phyloP scores from a whole-genome alignment of 2,888 invertebrate genomes.

The Metacarcinus magister region DNA sequence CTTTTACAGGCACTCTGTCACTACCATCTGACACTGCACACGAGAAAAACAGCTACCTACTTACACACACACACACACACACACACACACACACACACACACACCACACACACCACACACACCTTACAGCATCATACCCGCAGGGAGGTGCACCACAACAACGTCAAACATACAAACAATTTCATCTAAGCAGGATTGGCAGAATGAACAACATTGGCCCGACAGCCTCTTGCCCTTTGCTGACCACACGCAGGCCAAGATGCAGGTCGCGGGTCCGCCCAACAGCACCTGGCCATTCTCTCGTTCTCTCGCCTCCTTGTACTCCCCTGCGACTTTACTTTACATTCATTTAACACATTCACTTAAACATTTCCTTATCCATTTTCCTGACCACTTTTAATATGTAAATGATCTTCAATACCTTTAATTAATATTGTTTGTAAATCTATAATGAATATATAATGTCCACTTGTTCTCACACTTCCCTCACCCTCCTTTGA shows the following conservation, averaged over 20 bases:
- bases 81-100: conserved; percentile 31
- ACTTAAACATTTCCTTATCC: neutral
- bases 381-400: neutral
- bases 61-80: neutral
- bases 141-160: neutral
- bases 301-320: neutral
- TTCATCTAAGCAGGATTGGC: neutral
- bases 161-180: neutral
- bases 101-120: conserved; percentile 30
- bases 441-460: neutral
- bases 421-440: neutral
- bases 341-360: neutral
- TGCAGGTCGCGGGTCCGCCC: conserved; percentile 38
- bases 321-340: neutral
- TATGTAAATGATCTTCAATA: neutral
- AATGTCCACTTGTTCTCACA: neutral
- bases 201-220: neutral
- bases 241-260: neutral
- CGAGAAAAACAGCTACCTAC: neutral
- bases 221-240: neutral
- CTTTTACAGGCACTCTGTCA: neutral
- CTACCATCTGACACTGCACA: neutral
- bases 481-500: neutral
- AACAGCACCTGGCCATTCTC: neutral
- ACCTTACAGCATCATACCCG: neutral